Evolutionary conservation across 2,888 invertebrate species (phyloP).

Genomic region (Iphiclides podalirius): DNA sequence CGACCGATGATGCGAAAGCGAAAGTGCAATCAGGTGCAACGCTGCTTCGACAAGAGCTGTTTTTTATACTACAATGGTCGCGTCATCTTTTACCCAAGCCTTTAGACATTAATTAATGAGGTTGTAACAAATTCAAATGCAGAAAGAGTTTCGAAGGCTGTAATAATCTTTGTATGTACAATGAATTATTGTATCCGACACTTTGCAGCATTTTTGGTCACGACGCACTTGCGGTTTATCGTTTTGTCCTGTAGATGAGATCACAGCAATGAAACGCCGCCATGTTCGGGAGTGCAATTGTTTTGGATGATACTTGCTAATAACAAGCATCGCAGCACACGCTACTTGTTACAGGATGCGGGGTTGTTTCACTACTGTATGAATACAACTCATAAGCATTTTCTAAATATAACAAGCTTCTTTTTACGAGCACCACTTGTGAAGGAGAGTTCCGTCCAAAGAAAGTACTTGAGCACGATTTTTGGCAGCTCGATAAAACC

Average conservation of each 20-base stretch:
- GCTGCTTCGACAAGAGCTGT: constrained; percentile 29
- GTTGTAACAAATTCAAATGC: no score
- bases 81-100: no score
- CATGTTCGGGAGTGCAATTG: not conserved
- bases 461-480: constrained; percentile 52
- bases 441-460: constrained; percentile 34
- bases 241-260: not conserved
- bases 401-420: constrained; percentile 30
- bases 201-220: no score
- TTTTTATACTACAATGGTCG: no score
- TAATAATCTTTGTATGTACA: no score
- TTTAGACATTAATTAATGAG: no score
- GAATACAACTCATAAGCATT: constrained; percentile 14
- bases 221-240: no score
- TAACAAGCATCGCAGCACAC: not conserved
- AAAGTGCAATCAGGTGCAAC: constrained; percentile 60
- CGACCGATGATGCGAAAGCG: constrained; percentile 52
- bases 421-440: constrained; percentile 36
- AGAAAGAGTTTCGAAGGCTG: no score
- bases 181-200: no score
- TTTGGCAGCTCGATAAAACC: constrained; percentile 36
- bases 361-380: constrained; percentile 6
- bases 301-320: not conserved
- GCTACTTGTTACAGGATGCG: constrained; percentile 12
- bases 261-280: not conserved